phyloP scores from a whole-genome alignment of 1,140 invertebrate species.

The Diabrotica undecimpunctata region DNA sequence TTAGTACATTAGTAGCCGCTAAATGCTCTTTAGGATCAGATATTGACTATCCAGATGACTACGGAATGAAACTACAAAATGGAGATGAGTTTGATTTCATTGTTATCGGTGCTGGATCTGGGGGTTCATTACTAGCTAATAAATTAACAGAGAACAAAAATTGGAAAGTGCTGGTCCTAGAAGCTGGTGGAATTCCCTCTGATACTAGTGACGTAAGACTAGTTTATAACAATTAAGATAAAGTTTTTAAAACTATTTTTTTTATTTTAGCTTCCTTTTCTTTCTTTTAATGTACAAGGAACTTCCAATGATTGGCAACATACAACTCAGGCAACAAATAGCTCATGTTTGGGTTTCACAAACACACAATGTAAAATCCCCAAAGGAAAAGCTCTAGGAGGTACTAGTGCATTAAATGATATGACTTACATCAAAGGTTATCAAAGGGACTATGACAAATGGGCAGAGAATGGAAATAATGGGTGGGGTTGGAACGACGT shows the following conservation, averaged over 20 bases:
- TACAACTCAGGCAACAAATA: too few relatives aligned
- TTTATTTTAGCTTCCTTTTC: too few relatives aligned
- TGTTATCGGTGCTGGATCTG: slow-evolving; percentile 33
- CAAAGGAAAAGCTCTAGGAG: slow-evolving; percentile 53
- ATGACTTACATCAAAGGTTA: slow-evolving; percentile 68
- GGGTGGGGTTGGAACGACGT: slow-evolving; percentile 45
- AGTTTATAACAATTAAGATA: background rate
- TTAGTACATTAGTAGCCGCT: slow-evolving; percentile 24
- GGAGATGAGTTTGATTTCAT: slow-evolving; percentile 38
- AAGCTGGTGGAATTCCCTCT: slow-evolving; percentile 33
- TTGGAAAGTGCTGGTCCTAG: slow-evolving; percentile 33
- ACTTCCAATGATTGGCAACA: too few relatives aligned
- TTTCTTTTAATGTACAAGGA: too few relatives aligned
- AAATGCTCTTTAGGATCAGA: slow-evolving; percentile 25
- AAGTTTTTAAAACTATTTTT: too few relatives aligned
- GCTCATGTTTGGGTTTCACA: too few relatives aligned
- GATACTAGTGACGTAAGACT: slow-evolving; percentile 31
- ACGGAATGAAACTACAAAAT: slow-evolving; percentile 18
- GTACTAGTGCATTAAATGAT: slow-evolving; percentile 60
- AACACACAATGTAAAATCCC: slow-evolving; percentile 23
- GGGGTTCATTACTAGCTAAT: slow-evolving; percentile 33
- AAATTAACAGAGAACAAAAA: slow-evolving; percentile 30
- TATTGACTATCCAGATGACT: slow-evolving; percentile 25
- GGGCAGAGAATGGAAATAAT: slow-evolving; percentile 57
- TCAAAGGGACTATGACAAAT: slow-evolving; percentile 62